phyloP scores from a whole-genome alignment of 2,888 invertebrate genomes.

The Oxycera nigricornis region DNA sequence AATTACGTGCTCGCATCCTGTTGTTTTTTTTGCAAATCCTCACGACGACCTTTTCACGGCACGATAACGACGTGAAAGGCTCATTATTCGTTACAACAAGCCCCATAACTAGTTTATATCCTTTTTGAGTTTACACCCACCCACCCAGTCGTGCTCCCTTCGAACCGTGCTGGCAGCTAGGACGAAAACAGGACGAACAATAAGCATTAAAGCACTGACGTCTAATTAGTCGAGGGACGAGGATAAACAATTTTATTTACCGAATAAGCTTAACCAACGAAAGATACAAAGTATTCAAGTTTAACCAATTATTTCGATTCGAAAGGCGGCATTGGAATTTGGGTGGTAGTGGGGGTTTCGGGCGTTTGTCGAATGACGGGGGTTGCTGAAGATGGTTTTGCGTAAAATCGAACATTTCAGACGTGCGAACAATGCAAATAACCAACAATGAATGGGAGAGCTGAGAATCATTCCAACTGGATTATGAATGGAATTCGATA shows the following conservation, averaged over 20 bases:
- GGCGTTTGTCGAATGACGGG: not conserved
- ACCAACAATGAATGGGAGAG: not conserved
- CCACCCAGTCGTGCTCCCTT: not conserved
- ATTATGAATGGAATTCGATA: conserved; percentile 31
- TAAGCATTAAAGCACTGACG: conserved; percentile 30
- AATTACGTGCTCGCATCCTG: not conserved
- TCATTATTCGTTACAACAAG: conserved; percentile 15
- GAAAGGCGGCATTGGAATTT: not conserved
- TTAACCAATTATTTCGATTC: conserved; percentile 17
- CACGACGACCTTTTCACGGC: conserved; percentile 2
- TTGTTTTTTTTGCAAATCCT: too few relatives aligned
- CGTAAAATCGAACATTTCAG: conserved; percentile 16
- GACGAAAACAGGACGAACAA: not conserved
- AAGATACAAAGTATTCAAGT: conserved; percentile 18
- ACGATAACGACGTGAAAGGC: conserved; percentile 10
- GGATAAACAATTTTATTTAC: conserved; percentile 30
- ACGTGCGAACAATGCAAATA: conserved; percentile 19
- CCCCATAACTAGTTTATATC: conserved; percentile 34
- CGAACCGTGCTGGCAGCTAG: not conserved
- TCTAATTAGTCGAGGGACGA: conserved; percentile 9
- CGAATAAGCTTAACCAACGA: not conserved
- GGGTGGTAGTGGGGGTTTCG: not conserved
- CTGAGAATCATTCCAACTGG: not conserved
- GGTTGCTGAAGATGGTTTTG: not conserved
- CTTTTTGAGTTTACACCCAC: conserved; percentile 6